phyloP scores from a whole-genome alignment of 2,888 invertebrate species.

The Campopleginae sp. region DNA sequence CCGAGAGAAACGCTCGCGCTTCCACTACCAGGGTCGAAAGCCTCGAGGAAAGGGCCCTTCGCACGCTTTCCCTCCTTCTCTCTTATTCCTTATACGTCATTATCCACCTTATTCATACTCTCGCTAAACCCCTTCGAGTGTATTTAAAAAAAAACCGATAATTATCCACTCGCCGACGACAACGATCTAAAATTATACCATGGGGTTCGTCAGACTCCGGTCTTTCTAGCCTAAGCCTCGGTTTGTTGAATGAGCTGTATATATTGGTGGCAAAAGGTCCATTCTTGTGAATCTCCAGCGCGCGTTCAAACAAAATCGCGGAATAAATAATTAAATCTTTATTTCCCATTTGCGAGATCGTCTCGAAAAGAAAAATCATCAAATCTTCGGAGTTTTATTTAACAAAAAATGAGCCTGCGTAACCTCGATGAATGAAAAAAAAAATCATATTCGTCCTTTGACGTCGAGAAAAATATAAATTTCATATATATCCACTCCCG shows the following conservation, averaged over 20 bases:
- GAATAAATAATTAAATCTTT: neutral
- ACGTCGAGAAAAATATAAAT: no score
- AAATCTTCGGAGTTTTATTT: neutral
- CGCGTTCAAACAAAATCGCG: neutral
- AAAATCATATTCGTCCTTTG: neutral
- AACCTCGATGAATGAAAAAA: neutral
- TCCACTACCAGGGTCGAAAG: slow-evolving; percentile 61
- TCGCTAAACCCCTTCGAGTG: slow-evolving; percentile 2
- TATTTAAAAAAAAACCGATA: slow-evolving; percentile 42
- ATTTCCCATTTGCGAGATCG: neutral
- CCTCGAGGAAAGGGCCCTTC: slow-evolving; percentile 52
- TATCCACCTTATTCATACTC: neutral
- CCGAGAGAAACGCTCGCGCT: slow-evolving; percentile 2
- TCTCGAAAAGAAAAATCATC: neutral
- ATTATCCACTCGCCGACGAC: slow-evolving; percentile 54
- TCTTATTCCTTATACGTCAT: neutral
- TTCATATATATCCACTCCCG: no score
- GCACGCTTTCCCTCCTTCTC: neutral
- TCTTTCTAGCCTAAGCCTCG: neutral
- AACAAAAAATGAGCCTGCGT: neutral
- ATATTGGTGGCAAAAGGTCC: neutral
- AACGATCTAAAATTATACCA: slow-evolving; percentile 56
- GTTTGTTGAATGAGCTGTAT: slow-evolving; percentile 1
- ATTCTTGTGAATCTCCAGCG: neutral
- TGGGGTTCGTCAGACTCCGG: slow-evolving; percentile 55